Conservation (phyloP, 2,888 invertebrate genomes). For the Athalia circularis region DNA sequence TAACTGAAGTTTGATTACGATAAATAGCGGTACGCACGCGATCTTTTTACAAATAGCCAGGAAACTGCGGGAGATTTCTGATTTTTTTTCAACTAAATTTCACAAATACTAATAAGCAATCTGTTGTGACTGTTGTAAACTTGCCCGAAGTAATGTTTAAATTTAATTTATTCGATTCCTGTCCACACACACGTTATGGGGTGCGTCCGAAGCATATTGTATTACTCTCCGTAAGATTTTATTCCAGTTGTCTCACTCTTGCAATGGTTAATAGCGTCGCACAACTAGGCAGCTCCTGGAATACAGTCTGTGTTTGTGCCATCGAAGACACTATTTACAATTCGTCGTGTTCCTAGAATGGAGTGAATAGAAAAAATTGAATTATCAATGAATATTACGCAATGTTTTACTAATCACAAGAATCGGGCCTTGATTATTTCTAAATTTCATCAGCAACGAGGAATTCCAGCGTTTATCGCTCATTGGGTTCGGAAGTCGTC, state of each 20-base stretch:
- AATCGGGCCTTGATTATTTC: background rate
- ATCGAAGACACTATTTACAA: slow-evolving; percentile 73
- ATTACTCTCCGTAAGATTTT: slow-evolving; percentile 45
- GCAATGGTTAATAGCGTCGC: slow-evolving; percentile 58
- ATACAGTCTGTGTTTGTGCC: slow-evolving; percentile 71
- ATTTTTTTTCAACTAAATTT: background rate
- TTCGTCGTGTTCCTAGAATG: slow-evolving; percentile 76
- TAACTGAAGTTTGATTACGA: slow-evolving; percentile 32
- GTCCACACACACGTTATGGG: background rate
- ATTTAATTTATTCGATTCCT: background rate
- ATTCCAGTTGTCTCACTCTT: slow-evolving; percentile 52
- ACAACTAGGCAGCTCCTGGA: slow-evolving; percentile 69
- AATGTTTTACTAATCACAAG: slow-evolving; percentile 2
- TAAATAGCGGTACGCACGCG: slow-evolving; percentile 17
- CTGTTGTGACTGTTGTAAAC: slow-evolving; percentile 14
- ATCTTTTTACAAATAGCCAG: slow-evolving; percentile 28
- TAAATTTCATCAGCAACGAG: slow-evolving; percentile 63
- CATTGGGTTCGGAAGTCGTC: slow-evolving; percentile 38
- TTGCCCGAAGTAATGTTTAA: slow-evolving; percentile 10
- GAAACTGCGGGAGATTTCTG: slow-evolving; percentile 8
- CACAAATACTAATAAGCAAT: background rate
- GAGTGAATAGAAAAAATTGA: slow-evolving; percentile 24
- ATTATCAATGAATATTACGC: background rate
- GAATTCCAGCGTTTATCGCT: slow-evolving; percentile 48
- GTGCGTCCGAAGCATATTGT: slow-evolving; percentile 40